Evolutionary conservation across 2,797 vertebrate species (phyloP).

Genomic region (Pseudocheirus occidentalis): DNA sequence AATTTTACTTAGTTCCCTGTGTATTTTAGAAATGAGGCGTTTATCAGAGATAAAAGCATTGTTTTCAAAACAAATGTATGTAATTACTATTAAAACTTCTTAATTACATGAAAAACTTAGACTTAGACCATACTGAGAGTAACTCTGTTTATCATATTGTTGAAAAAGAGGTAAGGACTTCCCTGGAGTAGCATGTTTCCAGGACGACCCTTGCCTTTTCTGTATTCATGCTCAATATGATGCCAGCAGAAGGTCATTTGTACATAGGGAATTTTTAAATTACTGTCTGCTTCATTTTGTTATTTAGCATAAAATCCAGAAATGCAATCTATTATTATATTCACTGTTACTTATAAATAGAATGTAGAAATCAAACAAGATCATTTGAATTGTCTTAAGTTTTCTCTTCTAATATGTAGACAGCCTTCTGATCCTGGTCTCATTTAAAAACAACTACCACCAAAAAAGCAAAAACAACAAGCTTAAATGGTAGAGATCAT

Average conservation of each 20-base stretch:
- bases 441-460: neutral
- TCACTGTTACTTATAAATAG: conserved; percentile 55
- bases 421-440: neutral
- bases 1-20: no score
- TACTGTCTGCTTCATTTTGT: conserved; percentile 43
- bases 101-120: conserved; percentile 5
- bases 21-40: no score
- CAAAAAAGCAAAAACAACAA: neutral
- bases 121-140: neutral
- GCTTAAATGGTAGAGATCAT: neutral
- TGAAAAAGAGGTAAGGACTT: conserved; percentile 4
- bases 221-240: conserved; percentile 50
- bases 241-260: conserved; percentile 64
- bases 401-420: neutral
- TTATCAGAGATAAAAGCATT: no score
- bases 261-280: conserved; percentile 68
- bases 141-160: conserved; percentile 8
- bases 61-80: conserved; percentile 26
- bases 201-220: neutral
- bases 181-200: neutral
- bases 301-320: conserved; percentile 40
- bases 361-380: conserved; percentile 62
- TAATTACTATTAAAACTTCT: neutral
- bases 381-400: conserved; percentile 26
- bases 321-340: conserved; percentile 60